phyloP scores from a whole-genome alignment of 2,797 vertebrate species.

The Peromyscus aztecus region DNA sequence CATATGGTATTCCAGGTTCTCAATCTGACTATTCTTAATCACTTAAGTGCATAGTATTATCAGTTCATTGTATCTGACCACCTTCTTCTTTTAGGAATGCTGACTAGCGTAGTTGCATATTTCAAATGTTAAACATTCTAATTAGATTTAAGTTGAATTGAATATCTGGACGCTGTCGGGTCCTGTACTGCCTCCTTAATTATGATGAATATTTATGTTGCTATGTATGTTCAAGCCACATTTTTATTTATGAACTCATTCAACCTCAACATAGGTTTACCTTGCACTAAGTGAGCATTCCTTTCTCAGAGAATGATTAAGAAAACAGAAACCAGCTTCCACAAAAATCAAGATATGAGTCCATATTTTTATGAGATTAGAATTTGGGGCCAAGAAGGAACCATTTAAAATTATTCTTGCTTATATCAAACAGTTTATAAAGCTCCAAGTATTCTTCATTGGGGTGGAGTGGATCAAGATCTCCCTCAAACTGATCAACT shows the following conservation, averaged over 20 bases:
- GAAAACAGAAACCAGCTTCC: background rate
- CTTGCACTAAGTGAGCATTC: background rate
- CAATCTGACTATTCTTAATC: background rate
- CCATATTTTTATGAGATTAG: background rate
- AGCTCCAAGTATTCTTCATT: background rate
- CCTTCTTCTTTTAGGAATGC: background rate
- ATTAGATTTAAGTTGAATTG: constrained; percentile 22
- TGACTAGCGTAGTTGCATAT: background rate
- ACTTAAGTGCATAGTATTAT: background rate
- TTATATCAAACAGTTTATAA: background rate
- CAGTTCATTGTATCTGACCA: background rate
- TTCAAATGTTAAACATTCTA: constrained; percentile 9
- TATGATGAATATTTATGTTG: background rate
- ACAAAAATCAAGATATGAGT: background rate
- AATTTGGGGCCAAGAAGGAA: background rate
- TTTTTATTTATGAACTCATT: background rate
- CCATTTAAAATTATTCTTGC: background rate
- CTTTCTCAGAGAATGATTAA: background rate
- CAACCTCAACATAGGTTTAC: background rate
- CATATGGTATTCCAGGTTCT: background rate
- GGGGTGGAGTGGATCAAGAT: rapidly evolving
- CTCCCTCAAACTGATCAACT: background rate
- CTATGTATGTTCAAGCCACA: background rate
- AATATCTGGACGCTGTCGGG: background rate
- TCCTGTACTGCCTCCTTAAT: background rate